phyloP scores from a whole-genome alignment of 2,797 vertebrate genomes.

The Arctocebus calabarensis region DNA sequence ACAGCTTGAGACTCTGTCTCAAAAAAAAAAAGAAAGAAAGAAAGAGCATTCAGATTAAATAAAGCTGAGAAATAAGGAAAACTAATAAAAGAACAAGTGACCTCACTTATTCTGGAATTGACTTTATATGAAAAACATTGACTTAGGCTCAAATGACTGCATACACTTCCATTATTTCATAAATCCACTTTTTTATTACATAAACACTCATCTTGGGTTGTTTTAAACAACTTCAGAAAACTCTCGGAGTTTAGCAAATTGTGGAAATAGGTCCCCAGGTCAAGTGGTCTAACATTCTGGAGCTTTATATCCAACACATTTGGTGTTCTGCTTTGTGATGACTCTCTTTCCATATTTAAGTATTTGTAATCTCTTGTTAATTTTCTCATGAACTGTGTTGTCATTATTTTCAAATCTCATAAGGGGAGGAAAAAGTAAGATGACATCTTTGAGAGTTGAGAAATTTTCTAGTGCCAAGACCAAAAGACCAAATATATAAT shows the following conservation, averaged over 20 bases:
- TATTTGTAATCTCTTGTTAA: constrained; percentile 58
- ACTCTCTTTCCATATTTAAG: background rate
- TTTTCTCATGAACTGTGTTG: constrained; percentile 73
- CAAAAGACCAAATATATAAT: background rate
- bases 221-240: constrained; percentile 49
- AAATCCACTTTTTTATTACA: background rate
- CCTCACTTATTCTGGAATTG: background rate
- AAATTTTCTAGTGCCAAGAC: background rate
- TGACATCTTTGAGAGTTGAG: background rate
- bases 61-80: background rate
- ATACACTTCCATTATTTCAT: background rate
- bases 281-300: background rate
- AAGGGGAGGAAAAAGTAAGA: constrained; percentile 13
- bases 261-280: background rate
- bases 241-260: background rate
- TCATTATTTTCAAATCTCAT: constrained; percentile 47
- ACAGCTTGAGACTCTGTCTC: too few relatives aligned
- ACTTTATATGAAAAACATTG: constrained; percentile 12
- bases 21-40: too few relatives aligned
- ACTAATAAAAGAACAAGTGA: background rate
- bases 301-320: background rate
- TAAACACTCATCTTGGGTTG: background rate
- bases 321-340: background rate
- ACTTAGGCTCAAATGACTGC: background rate
- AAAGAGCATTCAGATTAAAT: constrained; percentile 6